Base-by-base conservation (phyloP, 2,797 vertebrate species). In the Eupleurogrammus muticus region DNA sequence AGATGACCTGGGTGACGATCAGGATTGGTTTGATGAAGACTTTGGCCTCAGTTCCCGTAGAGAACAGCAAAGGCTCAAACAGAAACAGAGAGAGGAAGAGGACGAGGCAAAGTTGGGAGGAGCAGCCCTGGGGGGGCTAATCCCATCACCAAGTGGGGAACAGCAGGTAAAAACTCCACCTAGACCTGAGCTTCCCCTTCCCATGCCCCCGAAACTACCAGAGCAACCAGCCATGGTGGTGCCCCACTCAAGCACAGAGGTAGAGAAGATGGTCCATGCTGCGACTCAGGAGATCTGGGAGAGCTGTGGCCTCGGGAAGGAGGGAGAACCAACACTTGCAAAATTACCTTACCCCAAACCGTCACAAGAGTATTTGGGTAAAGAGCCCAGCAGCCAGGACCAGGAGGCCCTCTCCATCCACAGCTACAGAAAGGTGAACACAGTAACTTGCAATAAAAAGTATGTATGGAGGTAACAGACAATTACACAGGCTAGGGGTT, bases 1-100 rank as follows among this genome's bases (percentile, higher is more conserved):
- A 9, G 95, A 96, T 1, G 93, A 92, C 9, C 84, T 98, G 16
- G 95, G 94, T 66, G 96, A 99, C 36, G 97, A 99, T 53, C 97
- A 97, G 62, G 98, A 99, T 90, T 99, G 98, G 98, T 99, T 99
- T 85, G 98, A 99, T 85, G 98, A 99, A 85, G 98, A 99, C 93
- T 99, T 96, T 90, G 98, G 98, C 60, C 95, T 99, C 84, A 97
- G 96, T 81, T 97, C 95, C 38, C 93, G 44, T 10, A 95, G 95
- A 87, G 92, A 95, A 82, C 96, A 95, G 71, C 95, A 97, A 84
- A 90, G 88, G 57, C 85, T 90, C 42, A 93, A 94, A 78, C 92
- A 94, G 58, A 92, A 91, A 24, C 94, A 95, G 87, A 77, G 72
- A 58, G 74, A 86, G 61, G 83, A 77, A 58, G 86, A 87, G 47